Conservation (phyloP, 2,113 vertebrate genomes). For the Xyrauchen texanus region DNA sequence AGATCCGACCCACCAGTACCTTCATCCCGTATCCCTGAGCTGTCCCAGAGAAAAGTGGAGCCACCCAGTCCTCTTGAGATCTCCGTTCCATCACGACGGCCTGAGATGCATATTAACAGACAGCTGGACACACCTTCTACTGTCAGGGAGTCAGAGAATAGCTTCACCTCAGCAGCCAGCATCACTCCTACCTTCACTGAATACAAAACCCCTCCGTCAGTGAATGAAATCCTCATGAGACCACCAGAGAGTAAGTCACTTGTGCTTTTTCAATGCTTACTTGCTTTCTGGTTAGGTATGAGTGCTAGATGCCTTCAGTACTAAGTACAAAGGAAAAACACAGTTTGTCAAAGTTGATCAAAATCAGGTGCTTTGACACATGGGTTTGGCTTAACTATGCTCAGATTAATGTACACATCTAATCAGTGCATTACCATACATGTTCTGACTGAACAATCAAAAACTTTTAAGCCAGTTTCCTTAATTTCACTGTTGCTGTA, state of each 20-base stretch:
- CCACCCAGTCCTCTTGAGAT: conserved; percentile 54
- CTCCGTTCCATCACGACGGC: conserved; percentile 54
- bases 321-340: not conserved
- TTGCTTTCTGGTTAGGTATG: not conserved
- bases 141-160: conserved; percentile 77
- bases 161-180: conserved; percentile 62
- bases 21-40: conserved; percentile 80
- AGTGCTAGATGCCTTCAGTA: too few relatives aligned
- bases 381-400: too few relatives aligned
- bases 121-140: conserved; percentile 70
- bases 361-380: too few relatives aligned
- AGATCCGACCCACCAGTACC: conserved; percentile 71
- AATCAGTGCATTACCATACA: too few relatives aligned
- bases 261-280: conserved; percentile 1
- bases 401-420: too few relatives aligned
- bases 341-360: too few relatives aligned
- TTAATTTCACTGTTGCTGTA: too few relatives aligned
- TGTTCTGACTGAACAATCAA: too few relatives aligned
- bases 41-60: conserved; percentile 76
- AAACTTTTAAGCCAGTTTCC: too few relatives aligned
- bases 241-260: conserved; percentile 84
- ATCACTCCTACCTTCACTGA: conserved; percentile 66
- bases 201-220: conserved; percentile 63
- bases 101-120: conserved; percentile 66
- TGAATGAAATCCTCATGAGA: conserved; percentile 61